Percentiles rank a stretch among this genome's conserved stretches.
Conservation (phyloP, 2,113 vertebrate genomes). For the Percina caprodes region DNA sequence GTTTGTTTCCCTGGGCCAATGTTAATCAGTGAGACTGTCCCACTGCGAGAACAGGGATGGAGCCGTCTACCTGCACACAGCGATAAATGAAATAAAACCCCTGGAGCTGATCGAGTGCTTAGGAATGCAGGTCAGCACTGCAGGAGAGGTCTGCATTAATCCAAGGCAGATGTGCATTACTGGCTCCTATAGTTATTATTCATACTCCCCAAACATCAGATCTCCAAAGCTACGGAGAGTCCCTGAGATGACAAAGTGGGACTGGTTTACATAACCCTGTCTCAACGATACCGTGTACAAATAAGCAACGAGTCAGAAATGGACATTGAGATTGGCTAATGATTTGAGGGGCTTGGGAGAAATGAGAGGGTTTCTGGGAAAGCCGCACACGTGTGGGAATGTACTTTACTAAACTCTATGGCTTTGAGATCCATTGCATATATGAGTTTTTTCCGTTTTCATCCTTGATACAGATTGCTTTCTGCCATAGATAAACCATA, state of each 20-base stretch:
- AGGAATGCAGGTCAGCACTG: slow-evolving; percentile 78
- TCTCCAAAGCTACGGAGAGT: slow-evolving; percentile 68
- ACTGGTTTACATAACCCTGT: slow-evolving; percentile 83
- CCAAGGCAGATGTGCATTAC: slow-evolving; percentile 81
- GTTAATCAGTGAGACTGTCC: slow-evolving; percentile 46
- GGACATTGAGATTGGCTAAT: slow-evolving; percentile 66
- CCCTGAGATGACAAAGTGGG: slow-evolving; percentile 75
- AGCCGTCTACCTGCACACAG: slow-evolving; percentile 71
- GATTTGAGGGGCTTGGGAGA: slow-evolving; percentile 67
- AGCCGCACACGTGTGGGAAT: slow-evolving; percentile 36
- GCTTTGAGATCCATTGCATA: slow-evolving; percentile 6
- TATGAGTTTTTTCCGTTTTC: slow-evolving; percentile 1
- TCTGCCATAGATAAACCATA: not conserved
- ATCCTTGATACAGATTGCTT: not conserved
- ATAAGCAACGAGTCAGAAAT: slow-evolving; percentile 77
- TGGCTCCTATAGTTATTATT: slow-evolving; percentile 80
- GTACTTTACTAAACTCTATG: slow-evolving; percentile 25
- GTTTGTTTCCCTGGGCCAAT: slow-evolving; percentile 19
- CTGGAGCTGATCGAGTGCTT: slow-evolving; percentile 69
- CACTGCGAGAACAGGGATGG: slow-evolving; percentile 45
- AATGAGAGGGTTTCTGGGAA: slow-evolving; percentile 59
- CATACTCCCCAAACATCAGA: slow-evolving; percentile 78
- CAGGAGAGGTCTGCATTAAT: slow-evolving; percentile 81
- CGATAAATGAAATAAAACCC: slow-evolving; percentile 74
- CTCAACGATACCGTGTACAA: slow-evolving; percentile 79